phyloP scores from a whole-genome alignment of 2,888 invertebrate species.

The Cheilosia vernalis region DNA sequence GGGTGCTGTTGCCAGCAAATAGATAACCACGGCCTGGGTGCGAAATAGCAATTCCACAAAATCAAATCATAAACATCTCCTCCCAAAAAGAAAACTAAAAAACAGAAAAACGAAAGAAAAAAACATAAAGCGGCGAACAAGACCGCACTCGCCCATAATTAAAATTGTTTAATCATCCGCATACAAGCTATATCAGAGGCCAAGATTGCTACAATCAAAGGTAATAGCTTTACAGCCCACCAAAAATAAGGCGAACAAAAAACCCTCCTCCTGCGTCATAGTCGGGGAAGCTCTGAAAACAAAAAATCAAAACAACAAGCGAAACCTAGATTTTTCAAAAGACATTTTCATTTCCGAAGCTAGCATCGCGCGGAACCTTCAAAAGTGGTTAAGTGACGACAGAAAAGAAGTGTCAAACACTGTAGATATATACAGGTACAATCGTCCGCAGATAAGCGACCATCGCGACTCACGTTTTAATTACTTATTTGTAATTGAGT shows the following conservation, averaged over 20 bases:
- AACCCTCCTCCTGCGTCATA: slow-evolving; percentile 49
- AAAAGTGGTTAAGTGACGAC: slow-evolving; percentile 29
- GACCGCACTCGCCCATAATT: slow-evolving; percentile 61
- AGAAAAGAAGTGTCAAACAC: slow-evolving; percentile 50
- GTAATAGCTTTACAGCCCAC: slow-evolving; percentile 61
- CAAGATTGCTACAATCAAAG: slow-evolving; percentile 71
- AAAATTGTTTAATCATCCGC: slow-evolving; percentile 73
- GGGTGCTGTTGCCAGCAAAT: not conserved
- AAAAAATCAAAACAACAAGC: slow-evolving; percentile 19
- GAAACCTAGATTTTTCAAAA: not conserved
- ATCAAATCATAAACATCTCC: slow-evolving; percentile 52
- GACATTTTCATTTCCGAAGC: slow-evolving; percentile 56
- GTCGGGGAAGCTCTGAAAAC: slow-evolving; percentile 38
- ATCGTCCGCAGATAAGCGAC: slow-evolving; percentile 65
- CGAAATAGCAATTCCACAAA: slow-evolving; percentile 46
- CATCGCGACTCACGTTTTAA: slow-evolving; percentile 60
- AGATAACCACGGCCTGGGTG: slow-evolving; percentile 45
- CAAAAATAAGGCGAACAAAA: not conserved
- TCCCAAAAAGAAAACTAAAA: not conserved
- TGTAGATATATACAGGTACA: slow-evolving; percentile 1
- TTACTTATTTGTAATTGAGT: slow-evolving; percentile 73
- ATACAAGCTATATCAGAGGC: slow-evolving; percentile 55
- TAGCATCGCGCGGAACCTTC: slow-evolving; percentile 65
- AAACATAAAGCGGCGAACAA: slow-evolving; percentile 33
- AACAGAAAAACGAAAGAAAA: slow-evolving; percentile 9